A percentile compares a stretch with the other conserved stretches of the same genome.
Conservation (phyloP, 2,113 vertebrate species). For the Arenaria interpres region DNA sequence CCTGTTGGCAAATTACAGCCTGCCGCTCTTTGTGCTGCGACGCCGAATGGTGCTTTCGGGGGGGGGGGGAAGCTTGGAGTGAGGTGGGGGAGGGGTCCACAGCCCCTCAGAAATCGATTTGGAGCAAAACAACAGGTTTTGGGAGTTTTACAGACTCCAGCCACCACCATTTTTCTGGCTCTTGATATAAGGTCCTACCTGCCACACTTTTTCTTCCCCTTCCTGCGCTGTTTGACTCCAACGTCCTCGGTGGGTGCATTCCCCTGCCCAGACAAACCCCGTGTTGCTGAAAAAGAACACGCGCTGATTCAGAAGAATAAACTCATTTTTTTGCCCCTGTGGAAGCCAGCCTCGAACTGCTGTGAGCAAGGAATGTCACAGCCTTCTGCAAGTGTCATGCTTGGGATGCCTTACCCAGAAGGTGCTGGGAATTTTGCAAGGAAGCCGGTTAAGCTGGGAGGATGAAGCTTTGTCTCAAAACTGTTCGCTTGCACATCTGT, state of each 20-base stretch:
- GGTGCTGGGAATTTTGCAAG: neutral
- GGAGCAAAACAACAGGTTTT: neutral
- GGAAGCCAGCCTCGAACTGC: neutral
- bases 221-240: rapidly evolving
- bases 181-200: neutral
- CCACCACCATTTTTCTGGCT: neutral
- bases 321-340: neutral
- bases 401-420: neutral
- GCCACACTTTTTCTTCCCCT: neutral
- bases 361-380: rapidly evolving
- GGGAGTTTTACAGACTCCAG: neutral
- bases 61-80: neutral
- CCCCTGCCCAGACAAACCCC: neutral
- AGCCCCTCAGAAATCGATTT: neutral
- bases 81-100: neutral
- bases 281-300: neutral
- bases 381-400: rapidly evolving
- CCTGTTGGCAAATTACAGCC: constrained; percentile 29
- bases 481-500: rapidly evolving
- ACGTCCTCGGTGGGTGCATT: neutral
- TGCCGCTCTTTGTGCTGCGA: neutral
- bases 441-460: neutral
- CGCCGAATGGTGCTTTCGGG: neutral
- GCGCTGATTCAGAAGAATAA: neutral
- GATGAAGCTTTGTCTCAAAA: neutral